Base-by-base conservation (phyloP, 2,113 vertebrate species). In the Melanocharis versteri region DNA sequence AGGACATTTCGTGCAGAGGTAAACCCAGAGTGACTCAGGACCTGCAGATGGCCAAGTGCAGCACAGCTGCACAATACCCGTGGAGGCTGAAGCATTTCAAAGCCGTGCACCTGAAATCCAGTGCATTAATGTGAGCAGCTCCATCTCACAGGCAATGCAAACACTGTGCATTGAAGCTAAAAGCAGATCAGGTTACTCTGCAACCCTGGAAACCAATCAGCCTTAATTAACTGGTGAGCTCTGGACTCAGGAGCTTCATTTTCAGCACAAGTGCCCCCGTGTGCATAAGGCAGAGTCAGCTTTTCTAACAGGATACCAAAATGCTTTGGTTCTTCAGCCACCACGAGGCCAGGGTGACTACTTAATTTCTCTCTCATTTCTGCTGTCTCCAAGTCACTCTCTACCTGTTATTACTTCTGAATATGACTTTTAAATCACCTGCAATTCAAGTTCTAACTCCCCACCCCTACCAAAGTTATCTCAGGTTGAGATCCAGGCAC, bases 161-260 rank as follows among this genome's bases (percentile, higher is more conserved):
- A 73, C 50, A 39, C 21, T 0, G 23, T 9, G 40, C 40, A 30
- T 0, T 39, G 8, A 23, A 18, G 23, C 37, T 44, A 75, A 44
- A 56, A 72, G n/a, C 28, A 62, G 82, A 83, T 90, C 58, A 28
- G 19, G 60, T 83, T 56, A 16, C 82, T 48, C 79, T 44, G 58
- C 78, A 57, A 24, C 16, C 27, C 78, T 85, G 71, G 13, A 60
- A 93, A 75, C 90, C 88, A 78, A 94, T 85, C 90, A 76, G 56
- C 85, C 65, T 77, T 85, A 83, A 96, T 91, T 73, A 91, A 69
- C 17, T 56, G 78, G 21, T 58, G 37, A 66, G 40, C 39, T 88
- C 68, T 44, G 58, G 40, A 68, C 37, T 53, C 47, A 13, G 58
- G 54, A 71, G n/a, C 13, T 69, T 47, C 21, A 70, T 82, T 88